Percentiles rank a stretch among this genome's conserved stretches.
These are phyloP conservation scores for Lota lota DNA, from an alignment of 2,113 vertebrate genomes.

Conservation along the genomic window DNA sequence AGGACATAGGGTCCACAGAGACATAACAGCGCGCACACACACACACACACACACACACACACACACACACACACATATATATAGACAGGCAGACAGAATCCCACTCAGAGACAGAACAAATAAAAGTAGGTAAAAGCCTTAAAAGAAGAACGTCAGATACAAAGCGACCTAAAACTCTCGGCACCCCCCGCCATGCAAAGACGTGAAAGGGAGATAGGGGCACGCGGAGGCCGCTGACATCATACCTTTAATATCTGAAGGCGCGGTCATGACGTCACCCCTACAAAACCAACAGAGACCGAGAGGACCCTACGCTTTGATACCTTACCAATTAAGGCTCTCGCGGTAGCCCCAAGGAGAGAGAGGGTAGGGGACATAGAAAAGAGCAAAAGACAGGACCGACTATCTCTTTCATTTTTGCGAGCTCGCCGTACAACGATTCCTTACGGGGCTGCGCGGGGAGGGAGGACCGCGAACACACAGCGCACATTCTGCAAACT, in stretches of 20 bases:
- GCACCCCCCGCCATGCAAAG: conserved; percentile 4
- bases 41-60: conserved; percentile 9
- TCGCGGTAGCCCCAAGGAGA: conserved; percentile 29
- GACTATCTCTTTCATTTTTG: conserved; percentile 61
- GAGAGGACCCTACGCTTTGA: conserved; percentile 37
- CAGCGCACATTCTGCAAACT: neutral
- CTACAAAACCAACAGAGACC: neutral
- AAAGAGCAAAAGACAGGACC: conserved; percentile 44
- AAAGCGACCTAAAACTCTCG: neutral
- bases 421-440: conserved; percentile 39
- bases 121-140: neutral
- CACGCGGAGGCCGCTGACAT: conserved; percentile 60
- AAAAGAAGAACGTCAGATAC: neutral
- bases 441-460: conserved; percentile 58
- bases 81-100: neutral
- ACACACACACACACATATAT: neutral
- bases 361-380: conserved; percentile 47
- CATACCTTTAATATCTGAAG: conserved; percentile 73
- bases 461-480: conserved; percentile 44
- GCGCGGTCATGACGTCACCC: conserved; percentile 76
- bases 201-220: conserved; percentile 28
- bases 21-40: neutral
- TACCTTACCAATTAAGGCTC: conserved; percentile 66
- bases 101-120: neutral
- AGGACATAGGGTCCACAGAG: conserved; percentile 10